Evolutionary conservation across 1,140 invertebrate species (phyloP), one percentile per base, ranked within the genome.

Genomic region (Drosophila elegans): DNA sequence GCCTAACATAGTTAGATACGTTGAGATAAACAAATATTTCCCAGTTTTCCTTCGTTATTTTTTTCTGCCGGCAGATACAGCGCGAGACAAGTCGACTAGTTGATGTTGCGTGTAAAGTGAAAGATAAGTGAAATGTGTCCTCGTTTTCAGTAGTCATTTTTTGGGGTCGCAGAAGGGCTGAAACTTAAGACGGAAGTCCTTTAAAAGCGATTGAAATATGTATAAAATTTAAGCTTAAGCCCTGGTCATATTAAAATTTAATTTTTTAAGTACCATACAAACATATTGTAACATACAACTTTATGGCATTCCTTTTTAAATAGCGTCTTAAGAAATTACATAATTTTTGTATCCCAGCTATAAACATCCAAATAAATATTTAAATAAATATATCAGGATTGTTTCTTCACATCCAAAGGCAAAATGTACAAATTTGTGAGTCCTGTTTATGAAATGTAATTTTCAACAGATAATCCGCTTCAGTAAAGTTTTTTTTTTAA

Each of bases 1-100:
- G 74, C 49, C 64, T 78, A 64, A 72, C 74, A 80, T 59, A 79
- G 78, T 88, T 88, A 79, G 79, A 77, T 77, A 72, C 73, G 80
- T 76, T 69, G 57, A 61, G 78, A 76, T 86, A 86, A 82, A 76
- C 66, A 88, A 83, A 88, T 86, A 79, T 83, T 68, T 66, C 48
- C 29, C 46, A 13, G 63, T 55, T 76, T 42, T 53, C 44, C 27
- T 29, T 4, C 11, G 9, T 56, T 52, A 68, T 49, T n/a, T 56
- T 57, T 72, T 54, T 52, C 13, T 45, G 34, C 27, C 11, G 42
- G 27, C 63, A 68, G 67, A 56, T 34, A 36, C 49, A 69, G 63
- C 51, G 63, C 51, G 34, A 36, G 62, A 46, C 62, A 68, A 69
- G 48, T 16, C 29, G 67, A 71, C 64, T 56, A 56, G 42, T 69